phyloP scores from a whole-genome alignment of 2,113 vertebrate species.

The Etia nguti region DNA sequence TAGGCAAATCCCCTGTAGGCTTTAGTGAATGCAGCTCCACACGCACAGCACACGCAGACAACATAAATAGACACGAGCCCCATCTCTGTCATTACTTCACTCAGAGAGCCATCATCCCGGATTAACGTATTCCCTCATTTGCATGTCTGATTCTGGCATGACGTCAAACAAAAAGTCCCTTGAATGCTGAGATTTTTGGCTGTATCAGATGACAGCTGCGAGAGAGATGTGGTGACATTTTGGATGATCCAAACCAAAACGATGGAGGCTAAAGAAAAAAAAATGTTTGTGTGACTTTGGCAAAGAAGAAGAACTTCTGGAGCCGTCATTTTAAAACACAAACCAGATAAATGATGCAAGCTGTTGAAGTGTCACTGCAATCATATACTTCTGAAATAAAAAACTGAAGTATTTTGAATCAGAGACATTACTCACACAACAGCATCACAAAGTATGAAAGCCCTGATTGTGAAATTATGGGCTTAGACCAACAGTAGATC shows the following conservation, averaged over 20 bases:
- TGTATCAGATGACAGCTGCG: neutral
- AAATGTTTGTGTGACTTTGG: neutral
- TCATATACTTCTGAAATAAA: neutral
- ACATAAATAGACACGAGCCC: conserved; percentile 7
- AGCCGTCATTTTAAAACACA: neutral
- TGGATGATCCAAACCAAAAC: neutral
- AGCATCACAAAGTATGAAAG: neutral
- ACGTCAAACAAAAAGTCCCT: neutral
- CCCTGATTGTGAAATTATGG: neutral
- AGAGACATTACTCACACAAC: neutral
- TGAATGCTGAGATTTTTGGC: neutral
- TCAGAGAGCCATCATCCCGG: neutral
- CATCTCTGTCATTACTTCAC: neutral
- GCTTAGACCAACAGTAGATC: neutral
- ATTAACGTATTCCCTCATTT: neutral
- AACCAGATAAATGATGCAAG: neutral
- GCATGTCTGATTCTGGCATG: neutral
- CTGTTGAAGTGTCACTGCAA: neutral
- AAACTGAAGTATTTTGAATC: neutral
- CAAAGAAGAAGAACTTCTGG: neutral
- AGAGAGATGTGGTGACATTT: neutral
- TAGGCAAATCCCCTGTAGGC: conserved; percentile 57
- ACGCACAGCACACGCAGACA: conserved; percentile 66
- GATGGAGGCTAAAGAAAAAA: neutral
- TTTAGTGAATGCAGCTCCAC: conserved; percentile 64